Evolutionary conservation across 2,797 vertebrate species (phyloP), one percentile per base, ranked within the genome.

Genomic region (Neosalanx taihuensis): DNA sequence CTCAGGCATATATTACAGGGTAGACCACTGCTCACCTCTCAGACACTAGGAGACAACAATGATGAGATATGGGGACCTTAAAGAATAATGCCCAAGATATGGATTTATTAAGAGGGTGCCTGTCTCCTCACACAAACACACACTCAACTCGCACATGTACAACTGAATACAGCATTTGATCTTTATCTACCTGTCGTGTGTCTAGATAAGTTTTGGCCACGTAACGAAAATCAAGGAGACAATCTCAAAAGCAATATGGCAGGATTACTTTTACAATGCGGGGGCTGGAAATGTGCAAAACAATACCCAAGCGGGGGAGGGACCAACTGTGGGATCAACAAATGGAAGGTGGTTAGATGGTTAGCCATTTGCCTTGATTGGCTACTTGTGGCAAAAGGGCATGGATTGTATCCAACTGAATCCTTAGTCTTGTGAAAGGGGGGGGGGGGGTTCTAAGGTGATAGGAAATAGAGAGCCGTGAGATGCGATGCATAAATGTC

Each of bases 31-130:
- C 9, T 35, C 49, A 6, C 41, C 74, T 7, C 37, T 23, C 31
- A 63, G 31, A 20, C 58, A 29, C 61, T 37, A 30, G 29, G 23
- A n/a, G 67, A n/a, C 74, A 49, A 46, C 65, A 60, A 65, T 17
- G 61, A 65, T 56, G n/a, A 57, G 56, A 49, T 30, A 53, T 56
- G 26, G 58, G 35, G 35, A 41, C 61, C 29, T 67, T 62, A 53
- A 62, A 73, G 20, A 62, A 13, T 13, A 53, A 51, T 68, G 67
- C 57, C 33, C 60, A 18, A 71, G 64, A 69, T 74, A 75, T 70
- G 31, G 74, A 75, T 74, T 78, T 77, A 82, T 71, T 73, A 56
- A 77, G 75, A 41, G 23, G 57, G 57, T 53, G 64, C 62, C 72
- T 76, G 59, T 72, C 46, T 70, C 30, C 29, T 53, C 73, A 23